A percentile compares a stretch with the other conserved stretches of the same genome.
These are phyloP conservation scores for Tetramorium alpestre DNA, from an alignment of 1,140 invertebrate species.

Conservation along the genomic window DNA sequence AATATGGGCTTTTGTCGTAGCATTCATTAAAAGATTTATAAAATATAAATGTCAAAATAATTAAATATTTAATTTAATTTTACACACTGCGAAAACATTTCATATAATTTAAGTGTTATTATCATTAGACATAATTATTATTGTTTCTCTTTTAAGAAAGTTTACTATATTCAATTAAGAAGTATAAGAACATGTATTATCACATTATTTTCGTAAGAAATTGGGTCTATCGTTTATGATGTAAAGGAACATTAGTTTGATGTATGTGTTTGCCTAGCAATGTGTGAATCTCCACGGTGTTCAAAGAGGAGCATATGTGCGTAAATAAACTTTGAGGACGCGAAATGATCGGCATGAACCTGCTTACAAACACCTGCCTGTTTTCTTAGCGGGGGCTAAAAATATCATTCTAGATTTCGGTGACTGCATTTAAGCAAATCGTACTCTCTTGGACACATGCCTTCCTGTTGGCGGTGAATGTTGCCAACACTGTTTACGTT, in stretches of 20 bases:
- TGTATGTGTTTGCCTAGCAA: conserved; percentile 21
- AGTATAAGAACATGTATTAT: background rate
- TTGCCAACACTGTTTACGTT: conserved; percentile 28
- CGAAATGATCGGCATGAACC: conserved; percentile 29
- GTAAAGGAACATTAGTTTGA: background rate
- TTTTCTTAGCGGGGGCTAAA: conserved; percentile 37
- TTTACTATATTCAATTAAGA: background rate
- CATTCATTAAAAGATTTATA: background rate
- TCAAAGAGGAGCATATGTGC: conserved; percentile 9
- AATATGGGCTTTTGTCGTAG: background rate
- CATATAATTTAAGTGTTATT: background rate
- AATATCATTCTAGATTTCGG: conserved; percentile 53
- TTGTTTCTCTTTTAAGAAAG: background rate
- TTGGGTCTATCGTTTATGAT: conserved; percentile 3
- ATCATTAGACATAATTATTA: background rate
- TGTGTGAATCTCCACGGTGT: background rate
- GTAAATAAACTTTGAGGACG: conserved; percentile 37
- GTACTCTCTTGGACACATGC: conserved; percentile 24
- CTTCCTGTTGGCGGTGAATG: conserved; percentile 7
- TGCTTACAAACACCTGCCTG: conserved; percentile 9
- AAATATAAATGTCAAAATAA: conserved; percentile 13
- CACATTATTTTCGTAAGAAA: conserved; percentile 10
- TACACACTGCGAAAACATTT: background rate
- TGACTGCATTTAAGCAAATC: conserved; percentile 24
- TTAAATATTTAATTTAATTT: background rate